Evolutionary conservation across 2,797 vertebrate genomes (phyloP).

Genomic region (Cyprinella venusta): DNA sequence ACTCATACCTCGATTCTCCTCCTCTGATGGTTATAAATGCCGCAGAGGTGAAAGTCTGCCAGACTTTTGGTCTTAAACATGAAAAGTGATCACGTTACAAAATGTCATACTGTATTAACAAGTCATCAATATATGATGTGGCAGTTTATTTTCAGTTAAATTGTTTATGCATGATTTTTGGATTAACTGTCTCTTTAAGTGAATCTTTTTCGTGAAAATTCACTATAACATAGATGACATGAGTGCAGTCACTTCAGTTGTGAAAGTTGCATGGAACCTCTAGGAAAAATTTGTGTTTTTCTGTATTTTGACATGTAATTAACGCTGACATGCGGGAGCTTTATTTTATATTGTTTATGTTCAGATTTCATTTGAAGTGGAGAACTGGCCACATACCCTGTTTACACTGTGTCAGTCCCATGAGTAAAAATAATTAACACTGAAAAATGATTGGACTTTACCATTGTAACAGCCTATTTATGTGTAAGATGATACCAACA

Average conservation of each 20-base stretch:
- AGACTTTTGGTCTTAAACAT: slow-evolving; percentile 14
- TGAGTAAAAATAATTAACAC: slow-evolving; percentile 1
- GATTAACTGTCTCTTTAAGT: neutral
- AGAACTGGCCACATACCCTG: neutral
- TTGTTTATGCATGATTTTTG: neutral
- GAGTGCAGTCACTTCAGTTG: neutral
- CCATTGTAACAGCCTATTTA: neutral
- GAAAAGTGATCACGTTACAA: slow-evolving; percentile 18
- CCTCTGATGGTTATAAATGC: slow-evolving; percentile 6
- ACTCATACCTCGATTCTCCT: slow-evolving; percentile 4
- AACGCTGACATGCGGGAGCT: neutral
- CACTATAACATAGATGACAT: neutral
- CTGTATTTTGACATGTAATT: slow-evolving; percentile 4
- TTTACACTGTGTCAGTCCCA: slow-evolving; percentile 7
- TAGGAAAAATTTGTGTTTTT: neutral
- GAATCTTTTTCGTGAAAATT: neutral
- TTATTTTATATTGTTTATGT: slow-evolving; percentile 14
- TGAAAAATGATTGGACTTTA: neutral
- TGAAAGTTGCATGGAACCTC: neutral
- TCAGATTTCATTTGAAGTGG: slow-evolving; percentile 11
- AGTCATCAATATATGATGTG: neutral
- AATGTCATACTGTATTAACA: neutral
- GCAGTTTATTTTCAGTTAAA: slow-evolving; percentile 2
- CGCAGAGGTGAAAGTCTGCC: neutral
- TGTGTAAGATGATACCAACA: slow-evolving; percentile 22